These are phyloP conservation scores for Centroberyx gerrardi DNA, from an alignment of 2,797 vertebrate genomes.

Conservation along the genomic window DNA sequence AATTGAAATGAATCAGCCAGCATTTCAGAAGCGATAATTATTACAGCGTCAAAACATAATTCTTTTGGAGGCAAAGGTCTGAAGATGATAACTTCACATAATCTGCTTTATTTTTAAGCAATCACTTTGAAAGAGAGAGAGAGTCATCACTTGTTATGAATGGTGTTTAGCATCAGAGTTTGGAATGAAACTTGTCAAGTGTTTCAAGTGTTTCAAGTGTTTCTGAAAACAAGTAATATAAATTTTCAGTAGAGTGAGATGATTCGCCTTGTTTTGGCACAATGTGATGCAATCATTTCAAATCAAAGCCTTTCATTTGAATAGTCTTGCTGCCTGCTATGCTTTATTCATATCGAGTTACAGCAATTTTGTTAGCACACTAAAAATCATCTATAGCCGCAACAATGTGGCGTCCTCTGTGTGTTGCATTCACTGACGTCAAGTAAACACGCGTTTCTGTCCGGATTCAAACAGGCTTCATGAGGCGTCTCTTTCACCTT, in stretches of 20 bases:
- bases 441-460: too few relatives aligned
- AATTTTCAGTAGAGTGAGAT: too few relatives aligned
- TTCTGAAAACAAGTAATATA: neutral
- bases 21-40: conserved; percentile 52
- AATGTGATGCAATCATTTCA: conserved; percentile 27
- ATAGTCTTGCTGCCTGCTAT: too few relatives aligned
- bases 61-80: conserved; percentile 47
- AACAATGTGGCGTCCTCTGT: neutral
- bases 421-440: too few relatives aligned
- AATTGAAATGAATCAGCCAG: conserved; percentile 45
- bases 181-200: neutral
- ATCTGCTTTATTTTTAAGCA: conserved; percentile 12
- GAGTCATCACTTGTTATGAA: conserved; percentile 1
- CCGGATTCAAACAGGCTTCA: too few relatives aligned
- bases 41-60: conserved; percentile 47
- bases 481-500: too few relatives aligned
- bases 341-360: neutral
- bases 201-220: too few relatives aligned
- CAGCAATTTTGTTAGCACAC: neutral
- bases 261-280: too few relatives aligned
- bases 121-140: neutral
- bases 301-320: conserved; percentile 4
- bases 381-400: neutral
- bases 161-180: conserved; percentile 1
- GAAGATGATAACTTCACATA: conserved; percentile 10